These are phyloP conservation scores for Pipistrellus nathusii DNA, from an alignment of 2,797 vertebrate species.

Conservation along the genomic window DNA sequence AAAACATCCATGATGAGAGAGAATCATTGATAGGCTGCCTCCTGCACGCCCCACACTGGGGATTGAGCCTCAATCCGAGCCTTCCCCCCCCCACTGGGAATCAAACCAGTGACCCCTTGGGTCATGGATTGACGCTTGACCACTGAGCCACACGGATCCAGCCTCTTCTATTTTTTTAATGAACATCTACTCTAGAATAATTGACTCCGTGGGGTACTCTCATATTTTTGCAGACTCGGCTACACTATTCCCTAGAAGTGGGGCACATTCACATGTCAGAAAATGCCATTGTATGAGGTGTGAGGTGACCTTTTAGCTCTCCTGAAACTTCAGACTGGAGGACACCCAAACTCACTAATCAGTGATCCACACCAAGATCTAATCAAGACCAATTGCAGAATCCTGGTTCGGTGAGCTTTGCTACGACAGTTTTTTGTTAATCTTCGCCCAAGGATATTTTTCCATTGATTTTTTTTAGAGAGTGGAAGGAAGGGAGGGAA, in stretches of 20 bases:
- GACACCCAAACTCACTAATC: background rate
- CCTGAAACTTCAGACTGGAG: background rate
- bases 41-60: too few relatives aligned
- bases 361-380: too few relatives aligned
- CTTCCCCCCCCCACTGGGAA: too few relatives aligned
- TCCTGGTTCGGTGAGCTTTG: background rate
- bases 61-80: too few relatives aligned
- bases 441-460: too few relatives aligned
- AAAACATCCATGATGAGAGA: too few relatives aligned
- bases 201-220: fast-evolving
- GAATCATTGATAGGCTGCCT: too few relatives aligned
- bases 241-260: background rate
- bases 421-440: background rate
- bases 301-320: background rate
- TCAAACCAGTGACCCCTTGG: too few relatives aligned
- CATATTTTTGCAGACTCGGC: background rate
- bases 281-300: background rate
- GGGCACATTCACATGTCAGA: background rate
- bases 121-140: too few relatives aligned
- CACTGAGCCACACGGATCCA: too few relatives aligned
- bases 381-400: background rate
- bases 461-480: too few relatives aligned
- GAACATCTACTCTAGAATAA: background rate
- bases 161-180: background rate
- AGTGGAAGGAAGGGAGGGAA: too few relatives aligned